Conservation (phyloP, 2,888 invertebrate genomes). For the Drosophila lutescens region DNA sequence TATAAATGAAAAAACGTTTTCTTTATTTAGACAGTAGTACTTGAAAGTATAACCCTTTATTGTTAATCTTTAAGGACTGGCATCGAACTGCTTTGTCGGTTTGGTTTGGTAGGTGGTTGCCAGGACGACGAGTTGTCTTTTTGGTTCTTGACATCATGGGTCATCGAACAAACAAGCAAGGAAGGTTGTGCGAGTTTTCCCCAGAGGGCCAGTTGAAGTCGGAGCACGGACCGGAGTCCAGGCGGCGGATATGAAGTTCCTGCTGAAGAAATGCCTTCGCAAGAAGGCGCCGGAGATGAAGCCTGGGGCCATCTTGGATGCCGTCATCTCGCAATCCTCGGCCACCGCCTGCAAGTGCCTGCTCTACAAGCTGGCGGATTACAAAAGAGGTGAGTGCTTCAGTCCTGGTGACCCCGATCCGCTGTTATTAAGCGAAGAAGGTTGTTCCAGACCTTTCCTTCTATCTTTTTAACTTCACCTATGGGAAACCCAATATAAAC, state of each 20-base stretch:
- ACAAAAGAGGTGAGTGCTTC: slow-evolving; percentile 90
- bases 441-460: too few relatives aligned
- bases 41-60: too few relatives aligned
- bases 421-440: too few relatives aligned
- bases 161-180: slow-evolving; percentile 66
- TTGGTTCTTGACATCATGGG: neutral
- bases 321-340: slow-evolving; percentile 93
- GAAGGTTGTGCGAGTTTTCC: slow-evolving; percentile 21
- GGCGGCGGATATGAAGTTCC: slow-evolving; percentile 73
- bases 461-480: too few relatives aligned
- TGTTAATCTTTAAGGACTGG: neutral
- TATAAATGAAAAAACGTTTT: slow-evolving; percentile 40
- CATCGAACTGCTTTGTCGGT: neutral
- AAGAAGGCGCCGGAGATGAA: slow-evolving; percentile 84
- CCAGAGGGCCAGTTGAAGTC: slow-evolving; percentile 7
- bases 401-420: neutral
- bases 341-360: slow-evolving; percentile 94
- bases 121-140: slow-evolving; percentile 19
- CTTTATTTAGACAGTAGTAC: too few relatives aligned
- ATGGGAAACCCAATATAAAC: too few relatives aligned
- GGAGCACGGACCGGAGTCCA: neutral
- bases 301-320: slow-evolving; percentile 92
- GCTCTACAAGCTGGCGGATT: slow-evolving; percentile 94
- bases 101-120: slow-evolving; percentile 2
- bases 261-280: slow-evolving; percentile 82